Percentiles rank a stretch among this genome's conserved stretches.
Conservation (phyloP, 2,113 vertebrate species). For the Grallaria varia region DNA sequence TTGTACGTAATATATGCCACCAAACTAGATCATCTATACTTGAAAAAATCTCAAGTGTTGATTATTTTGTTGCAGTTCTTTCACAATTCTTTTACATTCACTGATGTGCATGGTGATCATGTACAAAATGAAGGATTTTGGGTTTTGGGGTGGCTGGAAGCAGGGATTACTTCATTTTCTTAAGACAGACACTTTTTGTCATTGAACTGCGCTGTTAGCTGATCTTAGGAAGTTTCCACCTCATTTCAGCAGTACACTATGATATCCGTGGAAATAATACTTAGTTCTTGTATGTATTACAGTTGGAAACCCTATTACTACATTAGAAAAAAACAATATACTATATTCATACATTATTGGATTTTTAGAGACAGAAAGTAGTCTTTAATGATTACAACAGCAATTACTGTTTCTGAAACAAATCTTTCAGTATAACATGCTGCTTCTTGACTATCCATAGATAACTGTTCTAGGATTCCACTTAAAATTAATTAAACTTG, state of each 20-base stretch:
- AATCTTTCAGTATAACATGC: not conserved
- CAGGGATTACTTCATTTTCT: not conserved
- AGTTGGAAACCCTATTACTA: not conserved
- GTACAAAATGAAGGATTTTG: not conserved
- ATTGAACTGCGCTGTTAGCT: not conserved
- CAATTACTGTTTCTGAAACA: not conserved
- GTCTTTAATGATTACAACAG: not conserved
- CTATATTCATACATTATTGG: not conserved
- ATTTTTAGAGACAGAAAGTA: not conserved
- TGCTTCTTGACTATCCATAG: not conserved
- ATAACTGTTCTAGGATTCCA: not conserved
- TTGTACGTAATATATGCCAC: not conserved
- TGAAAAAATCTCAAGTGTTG: not conserved
- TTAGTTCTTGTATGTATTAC: not conserved
- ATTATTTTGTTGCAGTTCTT: not conserved
- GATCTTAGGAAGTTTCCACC: not conserved
- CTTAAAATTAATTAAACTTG: not conserved
- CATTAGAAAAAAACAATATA: not conserved
- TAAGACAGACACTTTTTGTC: not conserved
- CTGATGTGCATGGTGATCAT: accelerated
- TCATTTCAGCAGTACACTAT: not conserved
- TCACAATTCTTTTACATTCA: not conserved
- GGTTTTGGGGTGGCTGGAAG: not conserved
- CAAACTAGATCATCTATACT: not conserved
- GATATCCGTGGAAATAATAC: not conserved